Conservation (phyloP, 2,888 invertebrate species). For the Melitaea athalia region DNA sequence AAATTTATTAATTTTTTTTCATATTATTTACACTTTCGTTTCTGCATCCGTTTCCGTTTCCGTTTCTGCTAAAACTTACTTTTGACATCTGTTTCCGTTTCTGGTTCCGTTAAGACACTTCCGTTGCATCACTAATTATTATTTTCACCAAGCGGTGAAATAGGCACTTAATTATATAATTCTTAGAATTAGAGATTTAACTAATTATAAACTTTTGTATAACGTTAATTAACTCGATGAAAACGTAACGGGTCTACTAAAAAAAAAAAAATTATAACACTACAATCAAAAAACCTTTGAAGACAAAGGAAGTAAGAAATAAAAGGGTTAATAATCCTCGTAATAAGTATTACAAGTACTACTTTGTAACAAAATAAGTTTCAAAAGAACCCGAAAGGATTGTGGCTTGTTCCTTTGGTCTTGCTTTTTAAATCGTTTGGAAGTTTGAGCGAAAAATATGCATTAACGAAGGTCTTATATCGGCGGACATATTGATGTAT, state of each 20-base stretch:
- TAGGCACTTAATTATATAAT: too few species aligned
- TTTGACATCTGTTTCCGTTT: too few species aligned
- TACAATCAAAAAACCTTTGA: slow-evolving; percentile 32
- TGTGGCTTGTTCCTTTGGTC: slow-evolving; percentile 61
- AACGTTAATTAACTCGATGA: slow-evolving; percentile 3
- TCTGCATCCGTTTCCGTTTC: too few species aligned
- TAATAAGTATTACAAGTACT: slow-evolving; percentile 49
- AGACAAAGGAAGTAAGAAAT: slow-evolving; percentile 46
- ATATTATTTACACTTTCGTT: too few species aligned
- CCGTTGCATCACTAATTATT: too few species aligned
- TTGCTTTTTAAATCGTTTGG: slow-evolving; percentile 34
- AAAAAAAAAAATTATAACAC: slow-evolving; percentile 36
- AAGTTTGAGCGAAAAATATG: slow-evolving; percentile 32
- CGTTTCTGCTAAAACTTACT: too few species aligned
- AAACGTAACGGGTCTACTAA: slow-evolving; percentile 26
- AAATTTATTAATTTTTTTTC: too few species aligned
- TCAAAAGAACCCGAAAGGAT: slow-evolving; percentile 60
- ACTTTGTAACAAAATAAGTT: slow-evolving; percentile 58
- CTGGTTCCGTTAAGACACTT: too few species aligned
- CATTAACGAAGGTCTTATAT: slow-evolving; percentile 16
- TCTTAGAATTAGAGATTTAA: neutral
- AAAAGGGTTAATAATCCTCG: slow-evolving; percentile 58
- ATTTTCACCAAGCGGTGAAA: too few species aligned
- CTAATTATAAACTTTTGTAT: slow-evolving; percentile 1
- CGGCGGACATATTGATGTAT: slow-evolving; percentile 2